Evolutionary conservation across 2,113 vertebrate genomes (phyloP).

Genomic region (Macroglossus sobrinus): DNA sequence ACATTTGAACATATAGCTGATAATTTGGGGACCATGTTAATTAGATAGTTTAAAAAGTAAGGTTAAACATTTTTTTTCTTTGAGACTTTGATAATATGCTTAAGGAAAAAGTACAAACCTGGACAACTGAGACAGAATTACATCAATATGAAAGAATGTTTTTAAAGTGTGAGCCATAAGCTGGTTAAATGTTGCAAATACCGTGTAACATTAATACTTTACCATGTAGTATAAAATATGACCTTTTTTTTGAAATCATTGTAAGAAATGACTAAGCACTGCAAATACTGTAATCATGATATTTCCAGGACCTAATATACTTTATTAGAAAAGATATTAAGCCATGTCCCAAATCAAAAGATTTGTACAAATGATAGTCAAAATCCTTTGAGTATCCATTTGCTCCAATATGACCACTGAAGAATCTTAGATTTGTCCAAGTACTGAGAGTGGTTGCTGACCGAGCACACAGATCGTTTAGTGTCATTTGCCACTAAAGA

Average conservation of each 20-base stretch:
- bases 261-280: slow-evolving; percentile 6
- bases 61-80: neutral
- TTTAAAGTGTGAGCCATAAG: neutral
- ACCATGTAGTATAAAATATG: neutral
- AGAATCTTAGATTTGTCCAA: neutral
- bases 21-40: neutral
- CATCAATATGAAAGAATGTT: neutral
- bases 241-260: neutral
- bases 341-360: neutral
- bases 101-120: neutral
- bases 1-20: neutral
- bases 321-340: slow-evolving; percentile 27
- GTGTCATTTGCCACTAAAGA: neutral
- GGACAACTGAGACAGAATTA: neutral
- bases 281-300: neutral
- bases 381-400: neutral
- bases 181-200: slow-evolving; percentile 28
- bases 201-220: neutral
- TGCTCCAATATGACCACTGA: neutral
- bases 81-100: neutral
- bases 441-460: neutral
- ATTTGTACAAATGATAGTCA: neutral
- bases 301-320: slow-evolving; percentile 35
- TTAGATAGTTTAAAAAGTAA: neutral
- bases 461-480: neutral